A percentile compares a stretch with the other conserved stretches of the same genome.
phyloP scores from a whole-genome alignment of 2,113 vertebrate genomes.

The Oreocharis arfaki region DNA sequence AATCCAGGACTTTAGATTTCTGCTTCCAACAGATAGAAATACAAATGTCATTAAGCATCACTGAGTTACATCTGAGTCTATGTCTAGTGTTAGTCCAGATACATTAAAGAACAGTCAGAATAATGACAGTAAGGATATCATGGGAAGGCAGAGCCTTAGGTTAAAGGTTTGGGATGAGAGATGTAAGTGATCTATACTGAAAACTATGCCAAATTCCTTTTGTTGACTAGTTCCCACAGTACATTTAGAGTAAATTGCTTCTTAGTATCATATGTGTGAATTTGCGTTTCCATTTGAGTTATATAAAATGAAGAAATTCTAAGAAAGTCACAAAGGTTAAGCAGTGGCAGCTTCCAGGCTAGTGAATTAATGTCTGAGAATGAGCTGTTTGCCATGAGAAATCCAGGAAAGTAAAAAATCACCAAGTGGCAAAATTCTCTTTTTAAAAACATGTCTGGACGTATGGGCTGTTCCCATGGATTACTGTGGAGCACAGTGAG shows the following conservation, averaged over 20 bases:
- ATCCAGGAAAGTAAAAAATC: neutral
- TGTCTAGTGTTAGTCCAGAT: neutral
- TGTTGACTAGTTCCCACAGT: neutral
- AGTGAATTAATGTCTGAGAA: neutral
- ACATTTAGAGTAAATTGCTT: neutral
- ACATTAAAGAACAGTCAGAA: neutral
- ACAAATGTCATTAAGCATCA: neutral
- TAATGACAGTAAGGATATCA: neutral
- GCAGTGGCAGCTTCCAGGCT: neutral
- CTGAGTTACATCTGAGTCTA: rapidly evolving
- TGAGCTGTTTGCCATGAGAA: neutral
- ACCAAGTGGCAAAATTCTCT: neutral
- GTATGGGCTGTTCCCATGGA: neutral
- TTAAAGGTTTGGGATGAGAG: neutral
- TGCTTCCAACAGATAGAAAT: neutral
- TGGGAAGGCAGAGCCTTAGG: neutral
- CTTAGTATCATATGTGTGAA: neutral
- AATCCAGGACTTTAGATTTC: neutral
- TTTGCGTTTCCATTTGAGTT: neutral
- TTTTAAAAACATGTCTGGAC: neutral
- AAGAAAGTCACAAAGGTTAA: neutral
- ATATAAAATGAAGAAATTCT: neutral
- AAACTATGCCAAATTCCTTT: neutral
- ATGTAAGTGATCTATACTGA: neutral
- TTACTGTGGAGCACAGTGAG: neutral